Evolutionary conservation across 1,140 invertebrate species (phyloP), one percentile per base, ranked within the genome.

Genomic region (Cydia fagiglandana): DNA sequence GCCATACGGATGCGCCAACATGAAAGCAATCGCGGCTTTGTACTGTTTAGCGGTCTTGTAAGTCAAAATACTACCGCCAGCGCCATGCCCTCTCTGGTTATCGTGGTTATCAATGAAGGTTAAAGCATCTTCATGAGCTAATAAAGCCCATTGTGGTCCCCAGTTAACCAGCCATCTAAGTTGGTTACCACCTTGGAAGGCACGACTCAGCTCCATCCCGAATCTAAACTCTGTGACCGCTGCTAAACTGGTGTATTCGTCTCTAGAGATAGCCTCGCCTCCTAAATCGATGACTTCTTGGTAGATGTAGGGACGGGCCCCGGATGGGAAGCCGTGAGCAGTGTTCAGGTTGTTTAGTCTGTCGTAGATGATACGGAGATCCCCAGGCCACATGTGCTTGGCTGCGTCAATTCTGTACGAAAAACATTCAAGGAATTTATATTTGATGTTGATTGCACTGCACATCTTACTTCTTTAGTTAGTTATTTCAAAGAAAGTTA

Each of bases 271-370:
- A 1, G 85, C 85, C 79, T 92, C 87, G 38, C 84, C 82, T 0
- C 96, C 83, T 74, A 93, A 89, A 89, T 97, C 96, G 74, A 97
- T 96, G 5, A 98, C 96, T 91, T 98, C 97, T 83, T 97, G 96
- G 85, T 94, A 96, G 80, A 97, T 94, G 84, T 95, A 95, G 0
- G 96, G 94, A 15, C 94, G 87, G 0, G 93, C 76, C 13, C 93
- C 90, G 1, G 81, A 73, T 0, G 93, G 84, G 81, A 96, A 96
- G 53, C 94, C 75, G 50, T 78, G 94, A 0, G 90, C 82, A 0
- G 88, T 93, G 66, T 94, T 95, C 20, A 96, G 87, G 84, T 95
- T 89, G 2, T 94, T 92, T 12, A 95, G 70, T 24, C 91, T 50
- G 64, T 75, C 64, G 75, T 73, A 78, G 74, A 80, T 81, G 64